A percentile compares a stretch with the other conserved stretches of the same genome.
phyloP scores from a whole-genome alignment of 1,140 invertebrate species.

The Philotrypesis tridentata region DNA sequence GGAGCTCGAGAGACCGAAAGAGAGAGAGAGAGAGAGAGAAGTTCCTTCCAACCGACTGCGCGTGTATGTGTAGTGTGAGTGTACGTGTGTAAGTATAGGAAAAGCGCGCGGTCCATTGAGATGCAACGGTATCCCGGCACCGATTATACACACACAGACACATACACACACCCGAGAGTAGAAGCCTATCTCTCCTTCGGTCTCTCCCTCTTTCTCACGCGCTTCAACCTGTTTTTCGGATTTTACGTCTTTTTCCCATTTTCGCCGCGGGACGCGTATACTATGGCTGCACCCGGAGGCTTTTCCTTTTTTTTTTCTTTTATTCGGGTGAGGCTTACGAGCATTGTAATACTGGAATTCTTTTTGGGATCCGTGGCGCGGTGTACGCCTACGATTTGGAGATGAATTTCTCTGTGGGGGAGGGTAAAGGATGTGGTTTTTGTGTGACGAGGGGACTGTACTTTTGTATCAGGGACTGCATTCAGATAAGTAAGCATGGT shows the following conservation, averaged over 20 bases:
- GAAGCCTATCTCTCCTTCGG: constrained; percentile 45
- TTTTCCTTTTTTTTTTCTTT: constrained; percentile 45
- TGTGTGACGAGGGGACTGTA: too few species aligned
- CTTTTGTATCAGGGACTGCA: too few species aligned
- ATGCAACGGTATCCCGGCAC: constrained; percentile 71
- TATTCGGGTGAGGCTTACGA: too few species aligned
- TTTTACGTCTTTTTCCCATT: constrained; percentile 47
- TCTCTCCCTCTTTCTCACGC: constrained; percentile 14
- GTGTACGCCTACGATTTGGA: too few species aligned
- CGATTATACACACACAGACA: too few species aligned
- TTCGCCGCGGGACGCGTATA: background rate
- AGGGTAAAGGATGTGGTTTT: too few species aligned
- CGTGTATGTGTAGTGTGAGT: too few species aligned
- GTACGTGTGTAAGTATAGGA: background rate
- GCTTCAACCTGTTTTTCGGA: constrained; percentile 45
- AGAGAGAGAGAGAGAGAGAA: background rate
- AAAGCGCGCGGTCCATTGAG: constrained; percentile 50
- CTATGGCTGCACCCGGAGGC: background rate
- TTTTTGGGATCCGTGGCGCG: background rate
- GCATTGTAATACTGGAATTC: background rate
- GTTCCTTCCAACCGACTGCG: background rate
- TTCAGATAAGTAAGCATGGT: too few species aligned
- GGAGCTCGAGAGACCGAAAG: background rate
- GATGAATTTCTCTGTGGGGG: too few species aligned
- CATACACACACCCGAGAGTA: too few species aligned